Base-by-base conservation (phyloP, 2,888 invertebrate genomes). In the Polietes domitor region DNA sequence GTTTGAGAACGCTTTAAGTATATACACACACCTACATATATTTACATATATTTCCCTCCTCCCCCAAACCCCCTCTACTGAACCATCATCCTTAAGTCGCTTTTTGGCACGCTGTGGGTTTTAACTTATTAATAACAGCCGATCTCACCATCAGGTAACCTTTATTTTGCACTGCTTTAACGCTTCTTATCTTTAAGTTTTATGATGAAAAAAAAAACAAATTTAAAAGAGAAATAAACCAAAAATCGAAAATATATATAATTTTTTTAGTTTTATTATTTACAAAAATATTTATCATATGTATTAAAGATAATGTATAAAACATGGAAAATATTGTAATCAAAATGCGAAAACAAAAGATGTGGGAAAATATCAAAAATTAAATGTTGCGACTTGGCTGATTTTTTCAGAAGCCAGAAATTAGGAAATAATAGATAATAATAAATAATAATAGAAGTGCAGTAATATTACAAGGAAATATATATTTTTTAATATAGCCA, bases 101-200 rank as follows among this genome's bases (percentile, higher is more conserved):
- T 94, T 93, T 94, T 93, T 94, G 94, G 94, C 94, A 94, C 94
- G 92, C 92, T 94, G 93, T 94, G 94, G 94, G 94, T 94, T 94
- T 94, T 76, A 74, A 15, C 88, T 94, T 94, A 61, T 71, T 70
- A 37, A 78, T 79, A 84, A 94, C 94, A 93, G 92, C 93, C 90
- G 91, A 92, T 91, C n/a, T n/a, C 92, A 92, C 90, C 90, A 84
- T 78, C 92, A 92, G 92, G 92, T 92, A 92, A 95, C 94, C 94
- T 94, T 94, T 89, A 89, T 94, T 94, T 94, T 94, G 94, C 94
- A 94, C 95, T 94, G 93, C 93, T 91, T 91, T 88, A 88, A 85
- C 87, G 89, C 89, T 90, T 90, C 86, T 88, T 90, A 82, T 76
- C 37, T 68, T 85, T 83, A 82, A 83, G 81, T 81, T 84, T 78